Evolutionary conservation across 2,797 vertebrate genomes (phyloP), one percentile per base, ranked within the genome.

Genomic region (Tenualosa thibaudeaui): DNA sequence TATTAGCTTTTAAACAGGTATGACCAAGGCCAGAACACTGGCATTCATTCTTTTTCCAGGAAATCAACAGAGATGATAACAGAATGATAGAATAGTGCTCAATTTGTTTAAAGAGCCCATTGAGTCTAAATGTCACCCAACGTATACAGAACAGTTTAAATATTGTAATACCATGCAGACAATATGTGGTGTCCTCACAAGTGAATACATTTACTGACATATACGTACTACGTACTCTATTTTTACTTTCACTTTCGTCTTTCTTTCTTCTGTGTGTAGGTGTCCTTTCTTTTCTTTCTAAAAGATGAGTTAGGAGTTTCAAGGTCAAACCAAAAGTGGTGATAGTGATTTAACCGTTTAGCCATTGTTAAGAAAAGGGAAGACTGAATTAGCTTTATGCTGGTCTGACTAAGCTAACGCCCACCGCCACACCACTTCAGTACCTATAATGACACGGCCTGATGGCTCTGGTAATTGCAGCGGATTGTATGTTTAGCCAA

Each of bases 401-500:
- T 43, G 15, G 68, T 31, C 31, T 17, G 12, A 75, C 13, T 17
- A 40, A 15, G 31, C 68, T 75, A 13, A 40, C 68, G 13, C 68
- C 68, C 68, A 22, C 0, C 49, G 17, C 24, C 81, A 49, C 31
- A 0, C 54, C 68, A 26, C 86, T 83, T 68, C 81, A 83, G 31
- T 82, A 86, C 81, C 85, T 86, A 0, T 90, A 90, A 91, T 88
- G 87, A 88, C 87, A 85, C 53, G 71, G 51, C 5, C 82, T 56
- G 81, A 89, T 43, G 82, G 78, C 85, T 83, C 89, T 84, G 49
- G 15, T 93, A 93, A 93, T 93, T 92, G 89, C 19, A 43, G 5
- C 90, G 87, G 92, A 88, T 90, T 93, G 91, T 94, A 90, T 94
- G 88, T 92, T 94, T 91, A 92, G 90, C 90, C 89, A 94, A 92